A percentile compares a stretch with the other conserved stretches of the same genome.
Conservation (phyloP, 2,113 vertebrate genomes). For the Syngnathus typhle region DNA sequence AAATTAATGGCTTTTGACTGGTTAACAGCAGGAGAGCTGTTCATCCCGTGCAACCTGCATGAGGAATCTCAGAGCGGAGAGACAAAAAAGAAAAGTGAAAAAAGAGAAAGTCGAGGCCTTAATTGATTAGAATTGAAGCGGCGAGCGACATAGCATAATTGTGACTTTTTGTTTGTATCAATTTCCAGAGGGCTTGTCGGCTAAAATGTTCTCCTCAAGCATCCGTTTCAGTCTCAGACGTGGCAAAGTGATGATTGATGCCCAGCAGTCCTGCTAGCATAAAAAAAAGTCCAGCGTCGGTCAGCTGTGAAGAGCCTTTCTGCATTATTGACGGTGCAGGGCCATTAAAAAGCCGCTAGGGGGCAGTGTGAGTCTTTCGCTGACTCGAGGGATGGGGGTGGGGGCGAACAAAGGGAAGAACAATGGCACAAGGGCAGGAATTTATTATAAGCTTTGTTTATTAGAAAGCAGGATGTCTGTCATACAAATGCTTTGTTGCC, state of each 20-base stretch:
- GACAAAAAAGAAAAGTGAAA: constrained; percentile 50
- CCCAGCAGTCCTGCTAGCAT: constrained; percentile 26
- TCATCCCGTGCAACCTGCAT: constrained; percentile 77
- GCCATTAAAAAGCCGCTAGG: constrained; percentile 37
- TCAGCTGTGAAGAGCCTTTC: neutral
- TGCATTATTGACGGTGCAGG: neutral
- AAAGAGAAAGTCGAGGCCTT: constrained; percentile 65
- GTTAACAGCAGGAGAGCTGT: constrained; percentile 81
- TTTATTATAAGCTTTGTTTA: neutral
- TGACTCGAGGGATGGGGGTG: constrained; percentile 6
- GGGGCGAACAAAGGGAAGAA: constrained; percentile 42
- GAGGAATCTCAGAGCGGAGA: constrained; percentile 71
- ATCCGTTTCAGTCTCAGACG: neutral
- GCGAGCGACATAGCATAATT: constrained; percentile 75
- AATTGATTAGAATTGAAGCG: constrained; percentile 80
- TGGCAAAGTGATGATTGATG: neutral
- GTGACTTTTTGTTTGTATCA: constrained; percentile 82
- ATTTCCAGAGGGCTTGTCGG: constrained; percentile 49
- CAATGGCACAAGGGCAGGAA: constrained; percentile 24
- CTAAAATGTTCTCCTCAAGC: neutral
- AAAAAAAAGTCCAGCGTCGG: constrained; percentile 35
- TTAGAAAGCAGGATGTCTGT: neutral
- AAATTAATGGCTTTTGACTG: constrained; percentile 82
- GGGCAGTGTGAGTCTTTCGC: constrained; percentile 69
- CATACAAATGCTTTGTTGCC: no score